phyloP scores from a whole-genome alignment of 2,888 invertebrate species.

The Cheilosia impressa region DNA sequence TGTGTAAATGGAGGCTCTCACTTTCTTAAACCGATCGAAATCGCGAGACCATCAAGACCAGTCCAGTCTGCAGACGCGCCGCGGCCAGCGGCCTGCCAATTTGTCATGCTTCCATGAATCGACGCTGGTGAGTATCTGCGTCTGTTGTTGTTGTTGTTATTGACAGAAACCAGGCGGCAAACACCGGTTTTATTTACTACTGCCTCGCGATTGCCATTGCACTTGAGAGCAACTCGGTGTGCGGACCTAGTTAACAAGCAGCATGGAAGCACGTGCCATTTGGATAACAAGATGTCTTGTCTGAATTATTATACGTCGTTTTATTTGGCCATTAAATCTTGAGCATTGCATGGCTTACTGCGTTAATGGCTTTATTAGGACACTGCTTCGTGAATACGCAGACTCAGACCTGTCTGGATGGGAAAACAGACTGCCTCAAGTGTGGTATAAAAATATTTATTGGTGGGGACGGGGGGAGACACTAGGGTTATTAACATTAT shows the following conservation, averaged over 20 bases:
- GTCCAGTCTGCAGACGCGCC: conserved; percentile 19
- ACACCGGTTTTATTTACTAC: conserved; percentile 36
- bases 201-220: neutral
- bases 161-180: conserved; percentile 21
- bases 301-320: conserved; percentile 18
- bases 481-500: conserved; percentile 8
- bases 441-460: conserved; percentile 38
- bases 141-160: neutral
- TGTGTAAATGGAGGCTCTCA: conserved; percentile 54
- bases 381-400: conserved; percentile 4
- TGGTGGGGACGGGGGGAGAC: neutral
- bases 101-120: conserved; percentile 60
- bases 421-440: neutral
- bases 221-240: conserved; percentile 26
- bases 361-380: conserved; percentile 57
- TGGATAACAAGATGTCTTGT: conserved; percentile 34
- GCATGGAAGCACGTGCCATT: conserved; percentile 61
- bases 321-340: conserved; percentile 50
- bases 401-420: neutral
- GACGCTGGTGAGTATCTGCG: neutral
- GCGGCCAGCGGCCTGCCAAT: conserved; percentile 38
- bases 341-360: conserved; percentile 24
- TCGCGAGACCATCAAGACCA: conserved; percentile 18
- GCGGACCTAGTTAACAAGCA: conserved; percentile 28
- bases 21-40: conserved; percentile 61